Base-by-base conservation (phyloP, 2,888 invertebrate genomes). In the Pteria penguin region DNA sequence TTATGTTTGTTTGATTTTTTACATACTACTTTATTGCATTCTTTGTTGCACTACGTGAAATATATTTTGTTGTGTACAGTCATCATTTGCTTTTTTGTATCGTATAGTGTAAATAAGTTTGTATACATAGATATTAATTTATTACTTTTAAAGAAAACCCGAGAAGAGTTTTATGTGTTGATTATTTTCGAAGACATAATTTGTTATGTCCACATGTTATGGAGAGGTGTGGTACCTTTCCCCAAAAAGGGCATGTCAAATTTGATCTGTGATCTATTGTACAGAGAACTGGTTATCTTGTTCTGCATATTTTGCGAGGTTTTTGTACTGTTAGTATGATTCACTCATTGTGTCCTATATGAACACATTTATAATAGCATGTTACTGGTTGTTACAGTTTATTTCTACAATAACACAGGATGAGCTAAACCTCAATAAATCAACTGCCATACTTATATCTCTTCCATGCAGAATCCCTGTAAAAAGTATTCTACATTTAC, bases 121-220 rank as follows among this genome's bases (percentile, higher is more conserved):
- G 75, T 75, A 75, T 75, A 75, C 75, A 75, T 75, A 75, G 57
- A 62, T 69, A 69, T 75, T 75, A 75, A 70, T 75, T 70, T 70
- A 70, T 75, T 75, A 75, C 63, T 75, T 74, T 75, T 57, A 33
- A 69, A 36, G 33, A 36, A 60, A 68, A 67, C 27, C 27, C 27
- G 32, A n/a, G 18, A 55, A 54, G 52, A 54, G 67, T 27, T n/a
- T 67, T 29, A 58, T 57, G 54, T 58, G 67, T 67, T 36, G 67
- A 52, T 33, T 36, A 33, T 67, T 58, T 65, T 58, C 67, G 18
- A 29, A 45, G 45, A 18, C 45, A 45, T 45, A 45, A 14, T 8
- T 14, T 45, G 45, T 14, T 18, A 14, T 45, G 45, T 14, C 45
- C 11, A 45, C 11, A 45, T 45, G 45, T 45, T 22, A 26, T 58